phyloP scores from a whole-genome alignment of 2,888 invertebrate species.

The Drosophila eohydei region DNA sequence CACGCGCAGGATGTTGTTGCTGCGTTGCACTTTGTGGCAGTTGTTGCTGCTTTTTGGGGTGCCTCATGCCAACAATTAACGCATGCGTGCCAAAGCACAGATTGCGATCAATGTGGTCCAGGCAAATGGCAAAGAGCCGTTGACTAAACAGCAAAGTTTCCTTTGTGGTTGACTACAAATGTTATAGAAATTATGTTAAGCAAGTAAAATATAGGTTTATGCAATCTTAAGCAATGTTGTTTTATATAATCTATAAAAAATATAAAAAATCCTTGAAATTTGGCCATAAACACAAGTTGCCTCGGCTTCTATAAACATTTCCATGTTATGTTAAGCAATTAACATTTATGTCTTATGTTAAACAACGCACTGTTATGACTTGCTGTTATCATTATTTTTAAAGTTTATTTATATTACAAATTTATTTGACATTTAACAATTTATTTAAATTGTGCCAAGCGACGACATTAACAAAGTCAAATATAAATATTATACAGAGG shows the following conservation, averaged over 20 bases:
- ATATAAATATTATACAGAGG: neutral
- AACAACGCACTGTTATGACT: neutral
- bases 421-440: constrained; percentile 4
- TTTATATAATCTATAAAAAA: neutral
- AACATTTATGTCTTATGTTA: constrained; percentile 1
- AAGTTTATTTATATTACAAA: constrained; percentile 2
- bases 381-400: neutral
- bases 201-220: neutral
- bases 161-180: neutral
- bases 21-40: constrained; percentile 39
- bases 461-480: constrained; percentile 5
- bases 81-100: constrained; percentile 67
- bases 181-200: neutral
- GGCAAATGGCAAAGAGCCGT: constrained; percentile 23
- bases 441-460: neutral
- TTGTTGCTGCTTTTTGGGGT: constrained; percentile 29
- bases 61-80: constrained; percentile 73
- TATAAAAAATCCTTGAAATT: neutral
- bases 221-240: neutral
- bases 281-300: neutral
- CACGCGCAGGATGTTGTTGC: constrained; percentile 75
- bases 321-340: neutral
- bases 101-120: constrained; percentile 61
- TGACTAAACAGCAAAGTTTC: constrained; percentile 15
- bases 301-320: neutral